Base-by-base conservation (phyloP, 1,140 invertebrate genomes). In the Cydia fagiglandana region DNA sequence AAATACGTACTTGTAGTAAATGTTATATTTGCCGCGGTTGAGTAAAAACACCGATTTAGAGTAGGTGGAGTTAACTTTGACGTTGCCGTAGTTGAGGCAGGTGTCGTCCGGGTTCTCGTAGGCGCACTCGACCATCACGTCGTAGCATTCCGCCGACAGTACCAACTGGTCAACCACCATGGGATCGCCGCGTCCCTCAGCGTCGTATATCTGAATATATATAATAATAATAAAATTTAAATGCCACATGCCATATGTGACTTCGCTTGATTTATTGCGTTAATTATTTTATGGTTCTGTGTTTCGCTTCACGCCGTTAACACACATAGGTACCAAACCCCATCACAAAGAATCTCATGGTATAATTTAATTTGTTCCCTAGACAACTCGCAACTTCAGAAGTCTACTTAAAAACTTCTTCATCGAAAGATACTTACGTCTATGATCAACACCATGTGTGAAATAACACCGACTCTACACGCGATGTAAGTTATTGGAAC, bases 21-120 rank as follows among this genome's bases (percentile, higher is more conserved):
- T 88, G 74, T 86, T 91, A 76, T 93, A 93, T 91, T 87, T 90
- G 20, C 91, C 91, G 41, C 86, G 77, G 82, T 93, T 93, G 9
- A 91, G 75, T 30, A 93, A 79, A 80, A 86, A 90, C 87, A 93
- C 86, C 80, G 87, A 84, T 70, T 84, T 76, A 4, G 78, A 56
- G 15, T 88, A 85, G 0, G 87, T 89, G 0, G 91, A 91, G 75
- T 91, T 91, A 24, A 93, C 89, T 86, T 93, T 93, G 12, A 93
- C 91, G 70, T 93, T 89, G 24, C 91, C 91, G 75, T 88, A 93
- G 68, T 93, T 87, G 3, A 93, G 82, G 50, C 79, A 89, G 66
- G 82, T 91, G 75, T 91, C 87, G 9, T 47, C 80, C 0, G 84
- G 81, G 64, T 90, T 87, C 24, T 91, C 89, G 73, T 88, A 88